These are phyloP conservation scores for Dendrocopos noguchii DNA, from an alignment of 2,113 vertebrate genomes.

Conservation along the genomic window DNA sequence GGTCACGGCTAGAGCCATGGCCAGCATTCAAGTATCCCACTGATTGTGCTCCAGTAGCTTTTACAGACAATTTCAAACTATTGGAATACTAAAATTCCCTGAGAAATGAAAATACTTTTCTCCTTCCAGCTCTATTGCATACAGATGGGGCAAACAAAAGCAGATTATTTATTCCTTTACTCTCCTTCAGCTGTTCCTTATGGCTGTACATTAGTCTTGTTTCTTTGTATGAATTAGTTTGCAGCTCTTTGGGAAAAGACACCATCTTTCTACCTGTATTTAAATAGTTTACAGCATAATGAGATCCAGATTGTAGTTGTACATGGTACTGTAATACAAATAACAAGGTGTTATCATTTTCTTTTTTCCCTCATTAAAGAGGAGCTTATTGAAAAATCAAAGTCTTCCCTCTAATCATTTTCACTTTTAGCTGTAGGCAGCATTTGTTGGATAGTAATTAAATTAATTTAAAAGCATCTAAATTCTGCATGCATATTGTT, in stretches of 20 bases:
- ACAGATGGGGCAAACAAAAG: constrained; percentile 37
- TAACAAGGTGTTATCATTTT: background rate
- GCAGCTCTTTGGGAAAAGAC: background rate
- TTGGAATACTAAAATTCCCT: constrained; percentile 3
- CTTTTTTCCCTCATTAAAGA: constrained; percentile 16
- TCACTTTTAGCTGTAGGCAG: constrained; percentile 58
- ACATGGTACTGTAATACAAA: background rate
- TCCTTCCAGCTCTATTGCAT: constrained; percentile 32
- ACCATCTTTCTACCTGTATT: constrained; percentile 14
- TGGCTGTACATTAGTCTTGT: accelerated
- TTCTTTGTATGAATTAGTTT: background rate
- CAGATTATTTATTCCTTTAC: constrained; percentile 16
- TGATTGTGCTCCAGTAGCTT: background rate
- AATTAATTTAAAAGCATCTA: constrained; percentile 41
- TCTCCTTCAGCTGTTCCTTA: constrained; percentile 32
- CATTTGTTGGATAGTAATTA: constrained; percentile 47
- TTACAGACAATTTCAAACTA: constrained; percentile 20
- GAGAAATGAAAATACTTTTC: constrained; percentile 27
- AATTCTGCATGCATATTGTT: constrained; percentile 56
- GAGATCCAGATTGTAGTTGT: background rate
- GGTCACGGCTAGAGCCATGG: background rate
- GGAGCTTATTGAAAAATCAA: constrained; percentile 53
- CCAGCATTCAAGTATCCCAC: background rate
- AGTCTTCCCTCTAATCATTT: constrained; percentile 24
- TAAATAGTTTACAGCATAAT: background rate